These are phyloP conservation scores for Microchirus variegatus DNA, from an alignment of 2,797 vertebrate species.

Conservation along the genomic window DNA sequence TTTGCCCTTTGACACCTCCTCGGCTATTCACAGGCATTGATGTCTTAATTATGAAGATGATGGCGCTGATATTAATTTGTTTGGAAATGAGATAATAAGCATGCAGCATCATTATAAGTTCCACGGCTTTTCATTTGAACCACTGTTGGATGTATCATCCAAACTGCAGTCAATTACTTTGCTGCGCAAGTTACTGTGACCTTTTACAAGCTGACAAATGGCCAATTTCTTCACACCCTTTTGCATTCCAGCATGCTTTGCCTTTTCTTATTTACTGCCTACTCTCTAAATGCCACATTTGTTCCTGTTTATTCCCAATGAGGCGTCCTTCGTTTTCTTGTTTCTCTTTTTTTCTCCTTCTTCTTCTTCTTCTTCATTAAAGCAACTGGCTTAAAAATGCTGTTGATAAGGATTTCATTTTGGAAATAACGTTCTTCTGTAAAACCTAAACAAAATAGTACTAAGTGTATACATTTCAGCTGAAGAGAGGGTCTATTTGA, in stretches of 20 bases:
- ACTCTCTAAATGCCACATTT: conserved; percentile 78
- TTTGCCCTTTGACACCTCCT: conserved; percentile 28
- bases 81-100: conserved; percentile 52
- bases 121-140: conserved; percentile 27
- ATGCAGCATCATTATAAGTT: conserved; percentile 41
- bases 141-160: conserved; percentile 34
- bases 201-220: conserved; percentile 79
- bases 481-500: no score
- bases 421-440: neutral
- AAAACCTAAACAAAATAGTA: neutral
- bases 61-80: conserved; percentile 44
- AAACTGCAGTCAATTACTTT: conserved; percentile 66
- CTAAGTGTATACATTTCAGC: no score
- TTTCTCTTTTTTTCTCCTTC: conserved; percentile 22
- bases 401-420: conserved; percentile 28
- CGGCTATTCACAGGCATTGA: conserved; percentile 6
- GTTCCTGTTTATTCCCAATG: conserved; percentile 61
- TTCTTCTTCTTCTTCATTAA: conserved; percentile 26
- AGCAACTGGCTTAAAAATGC: conserved; percentile 1
- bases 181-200: conserved; percentile 67
- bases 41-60: conserved; percentile 40
- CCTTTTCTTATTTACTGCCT: conserved; percentile 68
- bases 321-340: conserved; percentile 22
- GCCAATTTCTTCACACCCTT: conserved; percentile 65
- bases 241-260: conserved; percentile 52